These are phyloP conservation scores for Hyles vespertilio DNA, from an alignment of 1,140 invertebrate genomes.

Conservation along the genomic window DNA sequence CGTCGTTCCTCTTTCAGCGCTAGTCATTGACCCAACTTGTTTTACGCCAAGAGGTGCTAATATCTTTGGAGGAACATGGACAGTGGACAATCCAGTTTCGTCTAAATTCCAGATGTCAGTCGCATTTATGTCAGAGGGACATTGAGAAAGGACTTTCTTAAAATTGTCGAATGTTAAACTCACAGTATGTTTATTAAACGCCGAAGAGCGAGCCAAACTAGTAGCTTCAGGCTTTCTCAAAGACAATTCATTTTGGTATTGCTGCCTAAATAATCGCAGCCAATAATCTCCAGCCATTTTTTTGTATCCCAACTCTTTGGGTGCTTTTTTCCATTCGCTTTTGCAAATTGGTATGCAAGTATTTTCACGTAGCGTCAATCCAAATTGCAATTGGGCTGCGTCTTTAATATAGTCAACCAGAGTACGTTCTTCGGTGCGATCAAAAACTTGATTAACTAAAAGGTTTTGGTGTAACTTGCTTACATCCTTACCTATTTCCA, in stretches of 20 bases:
- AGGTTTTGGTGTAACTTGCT: no score
- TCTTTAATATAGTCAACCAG: slow-evolving; percentile 26
- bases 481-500: no score
- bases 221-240: background rate
- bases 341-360: slow-evolving; percentile 22
- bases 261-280: background rate
- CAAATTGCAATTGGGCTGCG: slow-evolving; percentile 22
- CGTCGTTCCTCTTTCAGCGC: no score
- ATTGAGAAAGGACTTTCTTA: background rate
- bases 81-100: slow-evolving; percentile 51
- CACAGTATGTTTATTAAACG: no score
- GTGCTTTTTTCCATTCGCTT: slow-evolving; percentile 20
- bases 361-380: slow-evolving; percentile 22
- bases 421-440: background rate
- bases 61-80: slow-evolving; percentile 28
- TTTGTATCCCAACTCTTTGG: slow-evolving; percentile 17
- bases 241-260: slow-evolving; percentile 15
- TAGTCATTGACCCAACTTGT: no score
- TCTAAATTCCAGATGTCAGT: slow-evolving; percentile 41
- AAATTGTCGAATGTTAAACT: no score
- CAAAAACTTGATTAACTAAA: no score
- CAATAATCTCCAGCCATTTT: slow-evolving; percentile 18
- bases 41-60: no score
- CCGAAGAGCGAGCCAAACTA: no score
- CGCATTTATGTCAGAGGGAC: slow-evolving; percentile 9